These are phyloP conservation scores for Dugesia japonica DNA, from an alignment of 2,888 invertebrate genomes.

Conservation along the genomic window DNA sequence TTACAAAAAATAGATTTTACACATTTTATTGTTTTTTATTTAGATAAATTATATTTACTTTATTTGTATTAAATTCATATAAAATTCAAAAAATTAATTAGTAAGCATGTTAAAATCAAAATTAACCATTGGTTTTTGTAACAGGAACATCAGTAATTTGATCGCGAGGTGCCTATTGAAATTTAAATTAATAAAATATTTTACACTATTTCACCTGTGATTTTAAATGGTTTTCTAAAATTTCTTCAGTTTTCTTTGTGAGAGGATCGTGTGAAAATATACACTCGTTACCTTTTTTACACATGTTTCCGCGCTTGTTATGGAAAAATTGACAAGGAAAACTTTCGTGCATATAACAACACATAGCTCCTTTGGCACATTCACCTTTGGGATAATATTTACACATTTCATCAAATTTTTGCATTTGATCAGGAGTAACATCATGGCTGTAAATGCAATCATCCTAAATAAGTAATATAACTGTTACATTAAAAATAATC, in stretches of 20 bases:
- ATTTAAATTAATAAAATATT: too few species aligned
- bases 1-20: too few species aligned
- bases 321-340: background rate
- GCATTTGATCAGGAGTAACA: background rate
- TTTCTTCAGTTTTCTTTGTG: background rate
- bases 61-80: too few species aligned
- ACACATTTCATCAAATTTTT: background rate
- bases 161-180: too few species aligned
- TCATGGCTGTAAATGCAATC: background rate
- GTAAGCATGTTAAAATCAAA: too few species aligned
- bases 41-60: too few species aligned
- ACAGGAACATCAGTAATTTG: too few species aligned
- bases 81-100: too few species aligned
- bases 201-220: background rate
- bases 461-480: background rate
- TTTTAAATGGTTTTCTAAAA: background rate
- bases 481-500: too few species aligned
- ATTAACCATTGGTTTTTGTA: too few species aligned
- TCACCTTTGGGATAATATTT: background rate
- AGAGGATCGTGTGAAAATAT: background rate
- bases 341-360: background rate
- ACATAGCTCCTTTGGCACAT: background rate
- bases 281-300: background rate
- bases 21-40: too few species aligned
- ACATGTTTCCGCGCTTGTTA: background rate